phyloP scores from a whole-genome alignment of 2,797 vertebrate genomes.

The Leucoraja ocellata region DNA sequence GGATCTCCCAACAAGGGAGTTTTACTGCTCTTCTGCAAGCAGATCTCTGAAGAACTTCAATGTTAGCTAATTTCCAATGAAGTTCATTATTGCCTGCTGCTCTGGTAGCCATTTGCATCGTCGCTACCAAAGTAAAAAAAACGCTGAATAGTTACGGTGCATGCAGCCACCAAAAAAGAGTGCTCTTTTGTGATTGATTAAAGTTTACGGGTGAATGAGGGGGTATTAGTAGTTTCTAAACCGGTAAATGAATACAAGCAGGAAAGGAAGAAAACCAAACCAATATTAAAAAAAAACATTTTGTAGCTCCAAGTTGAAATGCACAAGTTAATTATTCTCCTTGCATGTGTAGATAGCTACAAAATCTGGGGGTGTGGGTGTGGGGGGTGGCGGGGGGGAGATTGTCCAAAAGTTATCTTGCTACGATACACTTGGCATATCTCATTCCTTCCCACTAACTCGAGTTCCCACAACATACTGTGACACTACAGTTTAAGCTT shows the following conservation, averaged over 20 bases:
- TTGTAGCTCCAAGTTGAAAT: neutral
- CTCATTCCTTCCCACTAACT: neutral
- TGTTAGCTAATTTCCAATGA: constrained; percentile 21
- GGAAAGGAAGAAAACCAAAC: neutral
- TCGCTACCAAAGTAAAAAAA: neutral
- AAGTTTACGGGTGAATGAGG: neutral
- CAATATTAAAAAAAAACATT: neutral
- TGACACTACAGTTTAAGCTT: neutral
- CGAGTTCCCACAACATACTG: neutral
- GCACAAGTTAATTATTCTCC: neutral
- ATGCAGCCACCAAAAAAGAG: neutral
- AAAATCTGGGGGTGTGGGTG: neutral
- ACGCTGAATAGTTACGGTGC: neutral
- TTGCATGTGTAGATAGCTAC: neutral
- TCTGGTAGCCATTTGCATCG: neutral
- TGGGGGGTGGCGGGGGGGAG: neutral
- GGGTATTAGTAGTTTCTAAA: neutral
- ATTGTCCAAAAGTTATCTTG: neutral
- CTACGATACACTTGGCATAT: no score
- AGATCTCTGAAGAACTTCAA: neutral
- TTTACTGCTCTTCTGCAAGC: neutral
- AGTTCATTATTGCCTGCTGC: constrained; percentile 28
- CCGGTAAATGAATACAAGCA: neutral
- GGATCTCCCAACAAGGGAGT: neutral
- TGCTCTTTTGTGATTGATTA: neutral